These are phyloP conservation scores for Monochamus saltuarius DNA, from an alignment of 1,140 invertebrate genomes.

Conservation along the genomic window DNA sequence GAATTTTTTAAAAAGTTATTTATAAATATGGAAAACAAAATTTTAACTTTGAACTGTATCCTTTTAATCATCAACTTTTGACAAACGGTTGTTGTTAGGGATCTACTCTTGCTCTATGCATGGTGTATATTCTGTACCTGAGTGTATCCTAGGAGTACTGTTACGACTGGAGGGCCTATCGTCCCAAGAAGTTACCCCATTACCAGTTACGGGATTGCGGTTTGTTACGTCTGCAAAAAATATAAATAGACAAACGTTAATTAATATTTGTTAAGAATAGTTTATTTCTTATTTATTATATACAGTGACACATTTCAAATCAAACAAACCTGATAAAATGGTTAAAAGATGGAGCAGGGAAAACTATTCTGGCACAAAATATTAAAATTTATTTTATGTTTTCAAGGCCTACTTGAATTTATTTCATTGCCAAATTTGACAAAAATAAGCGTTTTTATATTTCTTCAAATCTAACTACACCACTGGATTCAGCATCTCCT, in stretches of 20 bases:
- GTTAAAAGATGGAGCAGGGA: too few species aligned
- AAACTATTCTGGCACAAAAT: too few species aligned
- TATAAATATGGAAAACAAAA: neutral
- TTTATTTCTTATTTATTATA: too few species aligned
- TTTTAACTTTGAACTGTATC: neutral
- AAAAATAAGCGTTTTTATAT: too few species aligned
- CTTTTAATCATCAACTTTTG: neutral
- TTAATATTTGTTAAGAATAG: neutral
- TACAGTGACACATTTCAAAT: too few species aligned
- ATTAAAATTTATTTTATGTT: too few species aligned
- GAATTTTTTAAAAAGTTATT: constrained; percentile 2
- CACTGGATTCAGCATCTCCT: too few species aligned
- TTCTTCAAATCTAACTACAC: too few species aligned
- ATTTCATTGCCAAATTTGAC: too few species aligned
- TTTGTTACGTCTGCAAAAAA: constrained; percentile 44
- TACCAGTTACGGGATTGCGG: constrained; percentile 61
- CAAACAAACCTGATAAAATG: too few species aligned
- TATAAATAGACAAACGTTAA: constrained; percentile 10
- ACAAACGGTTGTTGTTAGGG: too few species aligned
- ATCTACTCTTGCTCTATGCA: constrained; percentile 2
- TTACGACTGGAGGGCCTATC: constrained; percentile 23
- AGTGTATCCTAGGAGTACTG: constrained; percentile 34
- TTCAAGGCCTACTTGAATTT: too few species aligned
- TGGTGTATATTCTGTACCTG: constrained; percentile 29
- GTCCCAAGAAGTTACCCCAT: constrained; percentile 55